Conservation (phyloP, 53 echinoderm and acorn worm genomes). For the Zoroaster sp. region DNA sequence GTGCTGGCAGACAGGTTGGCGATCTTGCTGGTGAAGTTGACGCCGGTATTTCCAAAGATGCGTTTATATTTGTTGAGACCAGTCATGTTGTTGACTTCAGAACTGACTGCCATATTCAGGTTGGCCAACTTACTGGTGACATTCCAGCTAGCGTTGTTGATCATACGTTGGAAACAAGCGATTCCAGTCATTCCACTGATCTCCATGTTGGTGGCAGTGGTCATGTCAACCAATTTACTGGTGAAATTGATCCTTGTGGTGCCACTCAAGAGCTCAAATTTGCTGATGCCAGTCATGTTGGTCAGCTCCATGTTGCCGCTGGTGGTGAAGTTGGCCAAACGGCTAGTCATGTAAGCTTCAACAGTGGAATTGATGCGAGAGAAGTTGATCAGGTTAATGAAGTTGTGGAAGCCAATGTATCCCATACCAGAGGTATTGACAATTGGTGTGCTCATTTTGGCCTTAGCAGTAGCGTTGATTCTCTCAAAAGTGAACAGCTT, state of each 20-base stretch:
- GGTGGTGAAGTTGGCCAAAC: constrained; percentile 44
- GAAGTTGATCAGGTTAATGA: constrained; percentile 53
- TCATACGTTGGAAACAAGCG: constrained; percentile 48
- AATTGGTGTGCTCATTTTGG: constrained; percentile 53
- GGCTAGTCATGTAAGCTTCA: constrained; percentile 46
- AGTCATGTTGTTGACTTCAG: constrained; percentile 40
- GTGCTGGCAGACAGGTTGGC: constrained; percentile 50
- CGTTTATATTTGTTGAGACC: constrained; percentile 29
- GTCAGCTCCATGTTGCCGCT: constrained; percentile 60
- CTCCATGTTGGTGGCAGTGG: constrained; percentile 60
- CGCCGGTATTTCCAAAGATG: constrained; percentile 30
- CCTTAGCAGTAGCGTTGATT: constrained; percentile 68
- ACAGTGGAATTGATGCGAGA: constrained; percentile 65
- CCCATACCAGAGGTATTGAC: constrained; percentile 58
- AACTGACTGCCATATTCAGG: constrained; percentile 48
- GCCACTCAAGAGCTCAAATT: constrained; percentile 60
- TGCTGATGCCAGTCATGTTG: constrained; percentile 54
- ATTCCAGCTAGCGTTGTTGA: constrained; percentile 43
- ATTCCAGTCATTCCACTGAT: constrained; percentile 61
- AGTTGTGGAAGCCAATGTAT: constrained; percentile 53
- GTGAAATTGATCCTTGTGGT: constrained; percentile 48
- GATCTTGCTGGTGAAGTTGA: constrained; percentile 63
- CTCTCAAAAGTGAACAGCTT: constrained; percentile 67
- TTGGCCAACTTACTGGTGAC: constrained; percentile 59
- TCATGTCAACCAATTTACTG: constrained; percentile 62